Evolutionary conservation across 2,797 vertebrate genomes (phyloP), one percentile per base, ranked within the genome.

Genomic region (Gouania willdenowi): DNA sequence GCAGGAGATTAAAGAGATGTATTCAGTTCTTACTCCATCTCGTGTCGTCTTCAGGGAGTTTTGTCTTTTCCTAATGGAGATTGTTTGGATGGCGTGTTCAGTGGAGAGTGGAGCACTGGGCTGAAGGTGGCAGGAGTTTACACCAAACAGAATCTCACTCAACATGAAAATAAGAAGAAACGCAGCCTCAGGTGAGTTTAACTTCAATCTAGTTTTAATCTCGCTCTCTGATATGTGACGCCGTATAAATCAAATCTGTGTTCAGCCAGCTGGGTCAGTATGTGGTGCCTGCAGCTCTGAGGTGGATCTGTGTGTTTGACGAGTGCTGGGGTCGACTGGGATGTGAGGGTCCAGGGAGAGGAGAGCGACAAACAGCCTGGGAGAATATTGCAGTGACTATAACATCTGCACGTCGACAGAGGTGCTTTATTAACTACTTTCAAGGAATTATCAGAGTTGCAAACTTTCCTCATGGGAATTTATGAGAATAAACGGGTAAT

Each of bases 311-410:
- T 0, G 92, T 98, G 53, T 98, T 98, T 65, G 87, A 89, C 12
- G 93, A 96, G 48, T 96, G 94, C 21, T 99, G 96, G 95, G 85
- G 31, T 53, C 91, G 90, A 39, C 86, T 99, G 13, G 96, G 97
- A 29, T 97, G 93, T 33, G 90, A 94, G 9, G 69, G 41, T 18
- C 70, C 90, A 0, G 91, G 88, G 26, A 87, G 85, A 53, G 94
- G 94, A 31, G 91, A 96, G 11, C 83, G 87, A 79, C 84, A 72
- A 0, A 12, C 10, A n/a, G 96, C 96, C 13, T 99, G 97, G 97
- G 96, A 97, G 53, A 94, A 89, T 62, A 95, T 99, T 8, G 95
- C 97, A 0, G 90, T 98, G 25, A 91, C 88, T 5, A 87, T 99
- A 64, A 89, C 94, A 10, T 84, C 87, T 45, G 93, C 75, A 54